Percentiles rank a stretch among this genome's conserved stretches.
Evolutionary conservation across 2,113 vertebrate species (phyloP).

Genomic region (Corythornis madagascariensis): DNA sequence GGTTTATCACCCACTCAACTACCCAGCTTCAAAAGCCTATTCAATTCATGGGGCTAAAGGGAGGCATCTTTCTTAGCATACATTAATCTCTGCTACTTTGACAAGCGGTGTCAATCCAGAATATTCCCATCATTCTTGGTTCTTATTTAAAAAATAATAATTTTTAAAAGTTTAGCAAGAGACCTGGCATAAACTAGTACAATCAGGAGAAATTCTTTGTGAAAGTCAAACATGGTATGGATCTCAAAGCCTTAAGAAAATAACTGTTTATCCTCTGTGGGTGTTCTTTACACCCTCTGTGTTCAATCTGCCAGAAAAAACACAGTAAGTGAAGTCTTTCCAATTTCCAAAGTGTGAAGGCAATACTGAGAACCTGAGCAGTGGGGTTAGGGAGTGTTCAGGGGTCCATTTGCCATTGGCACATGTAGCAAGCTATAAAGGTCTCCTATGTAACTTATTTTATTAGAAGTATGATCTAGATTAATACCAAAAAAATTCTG

Average conservation of each 20-base stretch:
- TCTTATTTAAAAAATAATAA: background rate
- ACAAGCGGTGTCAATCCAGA: background rate
- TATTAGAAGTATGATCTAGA: background rate
- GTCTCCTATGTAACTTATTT: background rate
- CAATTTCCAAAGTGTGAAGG: background rate
- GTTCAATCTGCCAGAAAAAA: background rate
- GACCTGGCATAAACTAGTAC: background rate
- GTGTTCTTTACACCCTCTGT: background rate
- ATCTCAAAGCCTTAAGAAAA: background rate
- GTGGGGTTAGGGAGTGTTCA: background rate
- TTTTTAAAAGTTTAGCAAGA: background rate
- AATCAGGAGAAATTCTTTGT: background rate
- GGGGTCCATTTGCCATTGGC: background rate
- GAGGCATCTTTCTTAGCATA: background rate
- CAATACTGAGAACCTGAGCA: background rate
- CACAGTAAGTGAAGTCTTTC: background rate
- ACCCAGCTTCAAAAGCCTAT: background rate
- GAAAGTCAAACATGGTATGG: background rate
- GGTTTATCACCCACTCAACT: background rate
- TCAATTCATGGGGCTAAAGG: background rate
- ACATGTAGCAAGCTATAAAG: background rate
- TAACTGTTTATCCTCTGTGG: background rate
- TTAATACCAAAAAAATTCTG: background rate
- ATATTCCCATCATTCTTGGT: background rate
- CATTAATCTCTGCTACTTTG: background rate